phyloP scores from a whole-genome alignment of 2,113 vertebrate genomes.

The Lonchura striata region DNA sequence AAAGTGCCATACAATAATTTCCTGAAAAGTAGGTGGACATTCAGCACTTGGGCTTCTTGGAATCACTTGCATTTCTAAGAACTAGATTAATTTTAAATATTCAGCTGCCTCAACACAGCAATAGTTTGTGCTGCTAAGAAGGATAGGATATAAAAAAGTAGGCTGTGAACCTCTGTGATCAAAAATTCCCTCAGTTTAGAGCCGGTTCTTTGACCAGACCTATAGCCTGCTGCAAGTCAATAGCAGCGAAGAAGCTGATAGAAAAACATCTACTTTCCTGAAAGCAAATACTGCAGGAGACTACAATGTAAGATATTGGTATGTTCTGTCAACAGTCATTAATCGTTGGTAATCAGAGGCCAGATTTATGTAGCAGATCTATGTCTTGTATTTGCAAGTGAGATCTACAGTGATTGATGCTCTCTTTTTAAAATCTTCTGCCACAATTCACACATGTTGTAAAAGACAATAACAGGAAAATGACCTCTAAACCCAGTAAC shows the following conservation, averaged over 20 bases:
- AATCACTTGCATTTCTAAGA: background rate
- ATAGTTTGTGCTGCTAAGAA: background rate
- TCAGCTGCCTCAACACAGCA: background rate
- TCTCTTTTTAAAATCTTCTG: background rate
- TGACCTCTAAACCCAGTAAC: background rate
- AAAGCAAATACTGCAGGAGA: background rate
- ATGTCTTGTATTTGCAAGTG: background rate
- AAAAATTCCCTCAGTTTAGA: background rate
- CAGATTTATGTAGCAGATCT: background rate
- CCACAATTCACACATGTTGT: background rate
- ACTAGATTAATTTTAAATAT: background rate
- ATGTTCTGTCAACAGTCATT: background rate
- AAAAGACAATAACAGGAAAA: background rate
- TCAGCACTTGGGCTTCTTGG: background rate
- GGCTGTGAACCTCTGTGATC: background rate
- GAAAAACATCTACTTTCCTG: background rate
- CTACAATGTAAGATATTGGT: background rate
- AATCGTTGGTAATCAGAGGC: background rate
- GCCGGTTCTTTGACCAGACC: background rate
- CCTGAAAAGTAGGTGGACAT: background rate
- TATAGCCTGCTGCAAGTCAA: background rate
- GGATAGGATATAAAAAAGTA: background rate
- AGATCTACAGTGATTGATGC: background rate
- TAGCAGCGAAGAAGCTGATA: background rate
- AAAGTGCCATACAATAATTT: background rate